Conservation (phyloP, 2,888 invertebrate species). For the Lumbricus terrestris region DNA sequence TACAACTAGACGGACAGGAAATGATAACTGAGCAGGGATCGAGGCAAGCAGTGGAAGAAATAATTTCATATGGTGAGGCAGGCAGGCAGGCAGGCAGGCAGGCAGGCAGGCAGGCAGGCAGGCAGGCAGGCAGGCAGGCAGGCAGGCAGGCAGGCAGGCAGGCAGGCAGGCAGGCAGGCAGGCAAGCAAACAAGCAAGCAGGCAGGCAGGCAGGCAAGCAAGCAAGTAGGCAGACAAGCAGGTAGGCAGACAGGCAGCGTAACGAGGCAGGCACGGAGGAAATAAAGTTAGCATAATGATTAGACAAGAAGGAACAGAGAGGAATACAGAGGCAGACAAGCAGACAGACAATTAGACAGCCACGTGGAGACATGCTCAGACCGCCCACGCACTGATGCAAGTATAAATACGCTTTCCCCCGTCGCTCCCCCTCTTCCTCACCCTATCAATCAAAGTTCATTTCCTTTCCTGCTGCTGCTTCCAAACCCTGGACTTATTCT, state of each 20-base stretch:
- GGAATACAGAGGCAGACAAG: not conserved
- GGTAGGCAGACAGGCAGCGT: not conserved
- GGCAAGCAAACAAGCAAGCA: too few relatives aligned
- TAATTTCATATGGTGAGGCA: too few relatives aligned
- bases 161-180: not conserved
- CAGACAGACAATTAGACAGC: not conserved
- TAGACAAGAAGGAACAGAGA: not conserved
- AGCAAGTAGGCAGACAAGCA: not conserved
- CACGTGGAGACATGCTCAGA: not conserved
- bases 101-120: not conserved
- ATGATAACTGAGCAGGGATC: too few relatives aligned
- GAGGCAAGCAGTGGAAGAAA: too few relatives aligned
- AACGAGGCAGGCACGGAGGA: not conserved
- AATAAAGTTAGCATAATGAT: too few relatives aligned
- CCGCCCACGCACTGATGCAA: too few relatives aligned
- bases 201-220: not conserved
- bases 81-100: too few relatives aligned
- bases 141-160: not conserved
- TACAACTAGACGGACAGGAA: too few relatives aligned
- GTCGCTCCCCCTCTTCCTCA: too few relatives aligned
- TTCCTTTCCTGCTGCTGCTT: not conserved
- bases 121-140: not conserved
- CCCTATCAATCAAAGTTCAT: not conserved
- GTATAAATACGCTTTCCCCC: too few relatives aligned
- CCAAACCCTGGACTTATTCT: not conserved